A percentile compares a stretch with the other conserved stretches of the same genome.
Conservation (phyloP, 2,888 invertebrate species). For the Cecidostiba fungosa region DNA sequence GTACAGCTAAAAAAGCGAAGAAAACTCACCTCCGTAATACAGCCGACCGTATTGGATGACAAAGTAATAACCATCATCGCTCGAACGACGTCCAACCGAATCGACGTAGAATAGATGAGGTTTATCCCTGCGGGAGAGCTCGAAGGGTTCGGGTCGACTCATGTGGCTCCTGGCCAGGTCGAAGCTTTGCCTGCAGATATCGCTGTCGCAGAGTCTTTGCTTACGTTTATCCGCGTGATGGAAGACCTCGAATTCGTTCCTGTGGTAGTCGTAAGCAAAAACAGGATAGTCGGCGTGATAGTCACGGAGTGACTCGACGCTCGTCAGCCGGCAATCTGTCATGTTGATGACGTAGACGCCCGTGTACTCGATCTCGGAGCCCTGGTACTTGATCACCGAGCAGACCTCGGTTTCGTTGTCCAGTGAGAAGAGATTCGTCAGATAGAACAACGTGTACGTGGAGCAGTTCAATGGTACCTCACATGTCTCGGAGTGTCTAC, state of each 20-base stretch:
- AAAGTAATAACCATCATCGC: background rate
- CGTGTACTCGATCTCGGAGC: background rate
- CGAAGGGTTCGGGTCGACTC: background rate
- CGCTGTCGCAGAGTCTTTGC: background rate
- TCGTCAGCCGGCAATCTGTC: constrained; percentile 1
- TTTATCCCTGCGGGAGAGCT: background rate
- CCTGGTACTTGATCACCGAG: constrained; percentile 1
- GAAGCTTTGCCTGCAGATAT: background rate
- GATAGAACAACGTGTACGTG: background rate
- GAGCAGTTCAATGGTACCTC: background rate
- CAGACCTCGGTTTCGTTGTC: background rate
- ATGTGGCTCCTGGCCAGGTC: background rate
- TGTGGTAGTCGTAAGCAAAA: background rate
- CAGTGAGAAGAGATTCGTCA: background rate
- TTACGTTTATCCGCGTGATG: background rate
- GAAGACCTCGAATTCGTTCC: background rate
- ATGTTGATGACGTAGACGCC: constrained; percentile 2
- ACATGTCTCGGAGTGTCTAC: background rate
- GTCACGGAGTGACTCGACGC: background rate
- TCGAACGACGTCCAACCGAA: background rate
- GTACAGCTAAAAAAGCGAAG: too few relatives aligned
- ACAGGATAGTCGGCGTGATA: background rate
- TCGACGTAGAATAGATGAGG: background rate
- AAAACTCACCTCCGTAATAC: background rate
- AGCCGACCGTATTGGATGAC: background rate